Evolutionary conservation across 1,140 invertebrate genomes (phyloP).

Genomic region (Pachyrhynchus sulphureomaculatus): DNA sequence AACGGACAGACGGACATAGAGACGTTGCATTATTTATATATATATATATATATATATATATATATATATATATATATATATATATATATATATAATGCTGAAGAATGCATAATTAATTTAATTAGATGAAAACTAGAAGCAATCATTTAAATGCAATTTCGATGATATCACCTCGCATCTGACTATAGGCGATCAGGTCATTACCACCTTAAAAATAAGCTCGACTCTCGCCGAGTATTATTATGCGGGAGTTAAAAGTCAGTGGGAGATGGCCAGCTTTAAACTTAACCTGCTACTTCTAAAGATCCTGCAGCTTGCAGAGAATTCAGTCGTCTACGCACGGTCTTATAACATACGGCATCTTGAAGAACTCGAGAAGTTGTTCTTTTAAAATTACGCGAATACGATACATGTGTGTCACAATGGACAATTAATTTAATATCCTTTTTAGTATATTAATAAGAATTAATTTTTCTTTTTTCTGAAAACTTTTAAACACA

Average conservation of each 20-base stretch:
- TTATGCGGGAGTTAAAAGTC: constrained; percentile 22
- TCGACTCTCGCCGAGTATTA: constrained; percentile 22
- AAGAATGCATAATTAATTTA: too few species aligned
- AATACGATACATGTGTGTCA: background rate
- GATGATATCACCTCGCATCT: constrained; percentile 9
- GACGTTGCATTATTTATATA: too few species aligned
- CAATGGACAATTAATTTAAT: too few species aligned
- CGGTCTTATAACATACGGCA: constrained; percentile 11
- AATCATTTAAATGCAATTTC: too few species aligned
- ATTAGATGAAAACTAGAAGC: too few species aligned
- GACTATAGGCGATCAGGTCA: background rate
- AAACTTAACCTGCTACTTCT: constrained; percentile 31
- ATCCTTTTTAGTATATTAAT: too few species aligned
- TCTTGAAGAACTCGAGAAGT: background rate
- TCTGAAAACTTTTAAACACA: too few species aligned
- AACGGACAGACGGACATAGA: too few species aligned
- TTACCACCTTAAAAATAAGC: constrained; percentile 8
- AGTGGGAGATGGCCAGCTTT: constrained; percentile 25
- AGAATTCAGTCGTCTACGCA: constrained; percentile 4
- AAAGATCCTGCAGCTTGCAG: constrained; percentile 10
- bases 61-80: too few species aligned
- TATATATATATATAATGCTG: too few species aligned
- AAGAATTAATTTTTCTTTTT: too few species aligned
- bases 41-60: too few species aligned
- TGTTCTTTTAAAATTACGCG: background rate